Evolutionary conservation across 92 coral and sea anemone genomes (phyloP).

Genomic region (Porites evermanni): DNA sequence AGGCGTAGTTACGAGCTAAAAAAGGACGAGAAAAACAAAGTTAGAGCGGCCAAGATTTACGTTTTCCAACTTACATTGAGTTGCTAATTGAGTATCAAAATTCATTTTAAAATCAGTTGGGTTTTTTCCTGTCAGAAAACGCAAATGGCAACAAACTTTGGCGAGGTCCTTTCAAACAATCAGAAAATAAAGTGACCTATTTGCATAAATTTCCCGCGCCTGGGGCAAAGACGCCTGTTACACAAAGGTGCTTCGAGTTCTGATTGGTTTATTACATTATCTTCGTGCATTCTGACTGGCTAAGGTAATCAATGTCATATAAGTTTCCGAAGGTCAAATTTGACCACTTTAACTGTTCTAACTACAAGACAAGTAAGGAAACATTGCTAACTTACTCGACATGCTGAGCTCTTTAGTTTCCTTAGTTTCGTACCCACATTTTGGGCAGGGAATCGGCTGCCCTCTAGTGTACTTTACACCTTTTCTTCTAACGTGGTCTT

Average conservation of each 20-base stretch:
- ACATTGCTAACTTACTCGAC: constrained; percentile 85
- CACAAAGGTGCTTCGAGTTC: neutral
- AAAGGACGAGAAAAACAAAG: neutral
- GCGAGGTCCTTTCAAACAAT: constrained; percentile 1
- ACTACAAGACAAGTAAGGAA: neutral
- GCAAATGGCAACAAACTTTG: constrained; percentile 1
- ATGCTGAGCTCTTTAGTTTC: constrained; percentile 96
- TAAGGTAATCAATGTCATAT: neutral
- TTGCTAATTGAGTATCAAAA: neutral
- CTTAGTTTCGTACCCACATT: constrained; percentile 92
- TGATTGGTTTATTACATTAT: neutral
- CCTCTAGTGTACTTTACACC: constrained; percentile 95
- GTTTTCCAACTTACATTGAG: neutral
- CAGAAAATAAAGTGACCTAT: neutral
- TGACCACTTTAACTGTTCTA: neutral
- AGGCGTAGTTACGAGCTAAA: constrained; percentile 80
- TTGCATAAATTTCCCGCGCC: neutral
- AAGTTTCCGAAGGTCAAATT: constrained; percentile 3
- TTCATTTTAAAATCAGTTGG: neutral
- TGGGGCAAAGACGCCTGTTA: neutral
- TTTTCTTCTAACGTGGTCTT: constrained; percentile 95
- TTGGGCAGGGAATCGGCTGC: constrained; percentile 94
- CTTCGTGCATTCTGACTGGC: neutral
- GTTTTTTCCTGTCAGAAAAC: neutral
- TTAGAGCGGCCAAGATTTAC: neutral